Evolutionary conservation across 2,113 vertebrate species (phyloP), one percentile per base, ranked within the genome.

Genomic region (Albula goreensis): DNA sequence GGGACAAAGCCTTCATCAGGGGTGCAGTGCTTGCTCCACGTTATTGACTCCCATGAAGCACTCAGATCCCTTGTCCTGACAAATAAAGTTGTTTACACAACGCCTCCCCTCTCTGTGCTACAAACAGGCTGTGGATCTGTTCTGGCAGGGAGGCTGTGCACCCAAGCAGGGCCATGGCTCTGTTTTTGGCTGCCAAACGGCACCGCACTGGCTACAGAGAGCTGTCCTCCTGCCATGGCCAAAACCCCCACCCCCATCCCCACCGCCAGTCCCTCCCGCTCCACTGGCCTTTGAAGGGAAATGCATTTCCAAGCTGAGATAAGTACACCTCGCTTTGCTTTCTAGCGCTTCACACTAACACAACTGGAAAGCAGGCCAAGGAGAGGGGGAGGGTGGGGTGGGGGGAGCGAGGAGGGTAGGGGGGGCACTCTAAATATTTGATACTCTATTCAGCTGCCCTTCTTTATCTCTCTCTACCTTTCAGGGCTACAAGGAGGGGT

Each of bases 381-480:
- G 51, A 90, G 80, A 91, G 83, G 87, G 90, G 84, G 25, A 50
- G 78, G 78, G 49, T 13, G 48, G 5, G 56, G 50, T 90, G 78
- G 91, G 81, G 87, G 31, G 31, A 41, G 31, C 31, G 31, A 41
- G 31, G 31, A 41, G 31, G 31, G 31, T 41, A 41, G 31, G 31
- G 31, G 31, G 90, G 84, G 63, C 86, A 86, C 89, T 90, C 87
- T 95, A 91, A 94, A 94, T 95, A 93, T 94, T 94, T 94, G 83
- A 94, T 94, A 92, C 88, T 90, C 88, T 88, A 87, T 88, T 92
- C 89, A 87, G 79, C 88, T 85, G 92, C 82, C 89, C 87, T 84
- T 83, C 82, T 89, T 88, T 86, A 78, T 87, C 88, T 88, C 50
- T 80, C 80, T 51, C 88, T 80, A 85, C 88, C 90, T 92, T 92